Evolutionary conservation across 2,113 vertebrate genomes (phyloP), one percentile per base, ranked within the genome.

Genomic region (Macaca mulatta): DNA sequence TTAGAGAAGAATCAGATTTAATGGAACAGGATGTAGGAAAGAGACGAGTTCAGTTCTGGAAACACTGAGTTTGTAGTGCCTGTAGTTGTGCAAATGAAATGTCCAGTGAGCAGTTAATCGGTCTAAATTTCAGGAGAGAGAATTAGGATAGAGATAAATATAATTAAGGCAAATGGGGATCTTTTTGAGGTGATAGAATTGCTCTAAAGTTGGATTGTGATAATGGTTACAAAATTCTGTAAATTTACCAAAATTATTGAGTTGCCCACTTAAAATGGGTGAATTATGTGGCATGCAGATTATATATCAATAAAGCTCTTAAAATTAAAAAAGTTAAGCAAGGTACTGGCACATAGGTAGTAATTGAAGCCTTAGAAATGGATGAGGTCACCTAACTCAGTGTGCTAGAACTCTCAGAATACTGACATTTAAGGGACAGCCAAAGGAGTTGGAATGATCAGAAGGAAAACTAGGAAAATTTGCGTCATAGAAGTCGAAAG

Each of bases 131-230:
- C 50, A 96, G 40, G 67, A 89, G 4, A 40, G 40, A 40, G 32
- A 57, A 70, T 94, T 93, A 55, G 35, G 43, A 77, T 93, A 18
- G 64, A 81, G 43, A 80, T 91, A 94, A 67, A 93, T 48, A 67
- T 90, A 82, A 92, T 23, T 43, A 52, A 90, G 50, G 72, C n/a
- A 88, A 96, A 79, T 75, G 77, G n/a, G 17, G 16, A 72, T 94
- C 38, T 86, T 93, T 96, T 83, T 0, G 4, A 70, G 30, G 16
- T 93, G n/a, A 89, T 38, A 7, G 38, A 78, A 80, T 97, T 97
- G 69, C 93, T 87, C 30, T 80, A 88, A 92, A 67, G 69, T 94
- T 94, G 40, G 59, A 80, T 84, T 87, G 69, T 93, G 78, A 6
- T 92, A 79, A 92, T 92, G 30, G 25, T 79, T 90, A 5, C 23